Percentiles rank a stretch among this genome's conserved stretches.
Conservation (phyloP, 2,888 invertebrate genomes). For the Diarsia rubi region DNA sequence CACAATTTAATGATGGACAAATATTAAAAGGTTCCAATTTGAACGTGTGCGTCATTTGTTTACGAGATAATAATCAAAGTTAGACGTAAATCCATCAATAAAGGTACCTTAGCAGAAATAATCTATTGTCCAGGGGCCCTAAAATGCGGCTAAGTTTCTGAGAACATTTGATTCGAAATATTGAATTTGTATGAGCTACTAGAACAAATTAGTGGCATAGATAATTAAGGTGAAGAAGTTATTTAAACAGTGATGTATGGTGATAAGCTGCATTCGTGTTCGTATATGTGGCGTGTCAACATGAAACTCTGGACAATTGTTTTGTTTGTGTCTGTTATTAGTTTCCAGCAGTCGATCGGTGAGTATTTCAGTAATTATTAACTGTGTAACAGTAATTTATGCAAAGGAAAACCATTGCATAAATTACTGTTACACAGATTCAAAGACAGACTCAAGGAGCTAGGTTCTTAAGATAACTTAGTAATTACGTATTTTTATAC, state of each 20-base stretch:
- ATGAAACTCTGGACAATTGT: conserved; percentile 63
- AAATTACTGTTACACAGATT: too few relatives aligned
- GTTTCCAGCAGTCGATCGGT: conserved; percentile 62
- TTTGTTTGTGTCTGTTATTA: conserved; percentile 64
- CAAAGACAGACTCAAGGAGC: conserved; percentile 1
- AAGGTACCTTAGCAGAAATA: background rate
- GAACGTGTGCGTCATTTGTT: conserved; percentile 29
- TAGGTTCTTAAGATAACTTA: background rate
- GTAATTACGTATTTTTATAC: background rate
- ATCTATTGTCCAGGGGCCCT: background rate
- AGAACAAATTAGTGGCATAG: conserved; percentile 43
- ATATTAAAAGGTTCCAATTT: background rate
- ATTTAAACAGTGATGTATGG: conserved; percentile 60
- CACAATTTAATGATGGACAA: conserved; percentile 9
- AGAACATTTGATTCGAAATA: background rate
- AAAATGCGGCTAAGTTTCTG: conserved; percentile 16
- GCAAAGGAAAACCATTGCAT: too few relatives aligned
- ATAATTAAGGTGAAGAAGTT: conserved; percentile 64
- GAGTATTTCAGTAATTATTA: conserved; percentile 47
- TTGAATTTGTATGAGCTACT: conserved; percentile 22
- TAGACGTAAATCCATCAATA: conserved; percentile 2
- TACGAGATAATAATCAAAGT: conserved; percentile 13
- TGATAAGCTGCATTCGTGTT: conserved; percentile 56
- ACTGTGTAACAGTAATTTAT: background rate
- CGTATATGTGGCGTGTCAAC: conserved; percentile 56